Evolutionary conservation across 2,797 vertebrate genomes (phyloP), one percentile per base, ranked within the genome.

Genomic region (Galagoides demidoff): DNA sequence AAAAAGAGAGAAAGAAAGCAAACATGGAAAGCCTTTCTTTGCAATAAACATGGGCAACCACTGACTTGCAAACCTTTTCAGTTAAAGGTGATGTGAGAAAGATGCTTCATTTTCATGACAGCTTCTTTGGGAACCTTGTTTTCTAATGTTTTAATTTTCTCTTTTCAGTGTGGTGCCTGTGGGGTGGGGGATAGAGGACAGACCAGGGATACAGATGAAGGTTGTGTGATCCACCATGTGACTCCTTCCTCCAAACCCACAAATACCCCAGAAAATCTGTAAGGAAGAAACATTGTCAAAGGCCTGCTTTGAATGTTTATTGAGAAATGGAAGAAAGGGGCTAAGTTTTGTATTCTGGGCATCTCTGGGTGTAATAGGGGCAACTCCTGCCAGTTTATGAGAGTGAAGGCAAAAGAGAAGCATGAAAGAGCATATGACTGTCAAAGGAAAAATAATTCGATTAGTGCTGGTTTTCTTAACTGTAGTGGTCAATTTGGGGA

Each of bases 401-500:
- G 77, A 83, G 11, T 37, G 78, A 89, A 93, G 71, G 43, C 85
- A 89, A 78, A 68, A 89, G 57, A 74, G 57, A 78, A 78, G 4
- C 68, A 20, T 81, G 59, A 79, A 86, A 93, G 86, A 68, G 57
- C 83, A 59, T 49, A 61, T 76, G 52, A 84, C 20, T 59, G 78
- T 79, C 82, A 45, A 34, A 82, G 87, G 73, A 83, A 89, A 87
- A 95, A 45, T 64, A 79, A 71, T 79, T 71, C 17, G 17, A 68
- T 95, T 57, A 71, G 63, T 92, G 49, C 77, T 61, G 66, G 9
- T 59, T 87, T 95, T 88, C 85, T 78, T 70, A 61, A 85, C 10
- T n/a, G 34, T 68, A 79, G 17, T 63, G 78, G 83, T 89, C 92
- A 96, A 85, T 96, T 87, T 71, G 2, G 61, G 34, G 81, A 76